These are phyloP conservation scores for Dugesia japonica DNA, from an alignment of 2,888 invertebrate species.

Conservation along the genomic window DNA sequence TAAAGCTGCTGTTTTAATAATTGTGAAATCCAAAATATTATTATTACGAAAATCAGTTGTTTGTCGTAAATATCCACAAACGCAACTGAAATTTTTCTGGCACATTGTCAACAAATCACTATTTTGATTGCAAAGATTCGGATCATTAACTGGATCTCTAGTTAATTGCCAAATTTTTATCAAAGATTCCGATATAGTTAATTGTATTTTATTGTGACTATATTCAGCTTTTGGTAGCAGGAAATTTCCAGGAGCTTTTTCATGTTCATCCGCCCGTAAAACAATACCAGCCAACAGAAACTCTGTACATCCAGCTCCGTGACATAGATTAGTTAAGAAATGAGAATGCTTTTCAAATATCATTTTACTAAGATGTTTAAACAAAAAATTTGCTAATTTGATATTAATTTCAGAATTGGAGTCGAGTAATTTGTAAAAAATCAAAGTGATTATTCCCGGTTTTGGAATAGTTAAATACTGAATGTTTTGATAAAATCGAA, in stretches of 20 bases:
- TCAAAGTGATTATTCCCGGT: conserved; percentile 2
- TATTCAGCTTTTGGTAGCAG: not conserved
- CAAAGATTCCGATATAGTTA: not conserved
- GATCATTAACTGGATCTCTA: not conserved
- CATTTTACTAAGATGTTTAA: not conserved
- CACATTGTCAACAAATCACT: conserved; percentile 1
- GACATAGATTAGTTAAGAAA: not conserved
- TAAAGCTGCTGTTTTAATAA: not conserved
- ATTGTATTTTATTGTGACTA: not conserved
- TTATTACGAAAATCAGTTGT: not conserved
- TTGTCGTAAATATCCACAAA: not conserved
- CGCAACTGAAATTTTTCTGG: not conserved
- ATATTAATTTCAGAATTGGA: not conserved
- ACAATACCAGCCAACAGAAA: not conserved
- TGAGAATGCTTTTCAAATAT: not conserved
- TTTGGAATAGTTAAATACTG: not conserved
- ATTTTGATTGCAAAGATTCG: not conserved
- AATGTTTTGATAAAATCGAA: not conserved
- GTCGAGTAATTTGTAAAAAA: not conserved
- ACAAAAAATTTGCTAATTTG: not conserved
- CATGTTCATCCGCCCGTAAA: not conserved
- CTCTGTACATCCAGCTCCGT: not conserved
- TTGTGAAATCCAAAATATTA: not conserved
- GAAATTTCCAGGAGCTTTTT: not conserved
- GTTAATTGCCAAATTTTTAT: not conserved